Conservation (phyloP, 1,140 invertebrate species). For the Eurosta solidaginis region DNA sequence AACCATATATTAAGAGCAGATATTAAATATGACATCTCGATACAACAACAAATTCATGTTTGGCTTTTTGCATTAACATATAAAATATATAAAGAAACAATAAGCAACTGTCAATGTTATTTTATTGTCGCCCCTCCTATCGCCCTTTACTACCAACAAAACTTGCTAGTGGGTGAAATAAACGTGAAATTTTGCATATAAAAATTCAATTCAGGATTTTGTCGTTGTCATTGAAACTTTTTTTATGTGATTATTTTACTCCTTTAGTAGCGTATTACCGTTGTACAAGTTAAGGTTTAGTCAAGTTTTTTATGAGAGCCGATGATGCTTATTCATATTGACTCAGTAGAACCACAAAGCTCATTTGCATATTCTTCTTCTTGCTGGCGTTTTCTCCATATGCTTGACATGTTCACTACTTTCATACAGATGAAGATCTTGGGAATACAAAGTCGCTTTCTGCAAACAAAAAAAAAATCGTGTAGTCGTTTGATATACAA, state of each 20-base stretch:
- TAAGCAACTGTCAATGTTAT: slow-evolving; percentile 50
- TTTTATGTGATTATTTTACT: slow-evolving; percentile 59
- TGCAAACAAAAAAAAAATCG: not conserved
- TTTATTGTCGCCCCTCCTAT: slow-evolving; percentile 50
- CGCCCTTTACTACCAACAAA: slow-evolving; percentile 36
- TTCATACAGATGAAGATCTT: slow-evolving; percentile 47
- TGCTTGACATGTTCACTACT: slow-evolving; percentile 35
- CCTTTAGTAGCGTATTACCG: slow-evolving; percentile 43
- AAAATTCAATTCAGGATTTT: slow-evolving; percentile 58
- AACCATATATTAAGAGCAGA: slow-evolving; percentile 37
- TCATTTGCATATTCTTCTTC: not conserved
- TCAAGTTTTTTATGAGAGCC: not conserved
- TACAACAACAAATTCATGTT: slow-evolving; percentile 29
- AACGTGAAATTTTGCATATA: slow-evolving; percentile 37
- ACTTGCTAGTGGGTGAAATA: slow-evolving; percentile 36
- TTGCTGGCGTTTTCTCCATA: not conserved
- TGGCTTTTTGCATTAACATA: slow-evolving; percentile 4
- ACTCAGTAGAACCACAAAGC: not conserved
- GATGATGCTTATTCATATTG: not conserved
- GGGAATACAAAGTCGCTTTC: slow-evolving; percentile 40
- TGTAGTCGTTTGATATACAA: not conserved
- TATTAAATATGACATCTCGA: slow-evolving; percentile 5
- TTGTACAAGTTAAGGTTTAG: not conserved
- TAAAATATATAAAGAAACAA: slow-evolving; percentile 16
- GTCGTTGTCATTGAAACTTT: slow-evolving; percentile 43